phyloP scores from a whole-genome alignment of 2,113 vertebrate species.

The Myocastor coypus region DNA sequence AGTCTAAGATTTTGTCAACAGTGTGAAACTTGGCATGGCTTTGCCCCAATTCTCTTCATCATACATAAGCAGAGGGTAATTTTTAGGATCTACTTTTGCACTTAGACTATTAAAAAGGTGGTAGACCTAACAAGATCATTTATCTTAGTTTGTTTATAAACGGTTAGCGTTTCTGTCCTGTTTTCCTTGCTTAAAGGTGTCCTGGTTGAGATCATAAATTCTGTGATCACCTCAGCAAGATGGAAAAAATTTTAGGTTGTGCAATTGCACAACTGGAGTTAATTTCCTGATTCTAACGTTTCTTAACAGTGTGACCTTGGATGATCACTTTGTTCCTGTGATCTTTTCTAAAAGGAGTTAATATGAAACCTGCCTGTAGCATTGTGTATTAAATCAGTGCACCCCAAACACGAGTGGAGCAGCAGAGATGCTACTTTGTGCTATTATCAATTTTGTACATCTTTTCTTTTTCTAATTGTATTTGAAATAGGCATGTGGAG shows the following conservation, averaged over 20 bases:
- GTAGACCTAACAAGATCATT: background rate
- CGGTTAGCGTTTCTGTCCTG: background rate
- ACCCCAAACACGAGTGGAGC: background rate
- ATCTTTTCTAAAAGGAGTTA: background rate
- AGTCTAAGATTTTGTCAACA: background rate
- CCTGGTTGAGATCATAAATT: background rate
- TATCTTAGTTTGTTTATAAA: background rate
- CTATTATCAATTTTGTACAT: background rate
- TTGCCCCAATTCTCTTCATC: background rate
- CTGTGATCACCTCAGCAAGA: background rate
- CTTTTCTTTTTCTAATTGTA: background rate
- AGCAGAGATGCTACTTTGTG: background rate
- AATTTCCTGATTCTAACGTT: background rate
- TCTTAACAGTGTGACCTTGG: background rate
- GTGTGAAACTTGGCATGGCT: background rate
- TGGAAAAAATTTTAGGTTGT: background rate
- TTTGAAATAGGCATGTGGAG: background rate
- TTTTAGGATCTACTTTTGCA: background rate
- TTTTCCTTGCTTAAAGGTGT: background rate
- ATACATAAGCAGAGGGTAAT: background rate
- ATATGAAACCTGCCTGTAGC: background rate
- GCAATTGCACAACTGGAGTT: background rate
- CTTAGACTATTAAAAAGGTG: background rate
- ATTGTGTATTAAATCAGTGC: background rate
- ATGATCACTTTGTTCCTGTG: background rate